Percentiles rank a stretch among this genome's conserved stretches.
Evolutionary conservation across 2,113 vertebrate species (phyloP).

Genomic region (Colistium nudipinnis): DNA sequence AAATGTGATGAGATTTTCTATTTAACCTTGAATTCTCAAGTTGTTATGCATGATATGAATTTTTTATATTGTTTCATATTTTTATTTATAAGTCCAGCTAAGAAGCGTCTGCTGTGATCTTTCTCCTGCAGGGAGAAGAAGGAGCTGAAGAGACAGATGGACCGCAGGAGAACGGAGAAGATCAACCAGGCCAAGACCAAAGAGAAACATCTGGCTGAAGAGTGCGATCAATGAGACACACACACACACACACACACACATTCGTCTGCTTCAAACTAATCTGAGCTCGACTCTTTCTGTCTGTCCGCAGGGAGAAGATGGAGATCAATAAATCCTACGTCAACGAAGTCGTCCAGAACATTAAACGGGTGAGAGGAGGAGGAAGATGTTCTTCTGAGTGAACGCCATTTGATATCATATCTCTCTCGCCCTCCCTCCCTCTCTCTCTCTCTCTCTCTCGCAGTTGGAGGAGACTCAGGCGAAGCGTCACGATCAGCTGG

Average conservation of each 20-base stretch:
- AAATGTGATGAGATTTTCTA: no score
- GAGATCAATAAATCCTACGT: conserved; percentile 98
- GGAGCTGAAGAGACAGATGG: conserved; percentile 97
- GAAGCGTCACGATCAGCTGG: conserved; percentile 93
- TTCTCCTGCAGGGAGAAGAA: conserved; percentile 90
- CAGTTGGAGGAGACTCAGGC: conserved; percentile 96
- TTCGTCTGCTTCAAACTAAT: not conserved
- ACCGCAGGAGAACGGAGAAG: conserved; percentile 97
- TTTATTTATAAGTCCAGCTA: no score
- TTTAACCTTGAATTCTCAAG: no score
- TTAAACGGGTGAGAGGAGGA: conserved; percentile 88
- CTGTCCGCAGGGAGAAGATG: conserved; percentile 90
- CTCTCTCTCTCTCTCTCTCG: not conserved
- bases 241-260: not conserved
- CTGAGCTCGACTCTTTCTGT: conserved; percentile 28
- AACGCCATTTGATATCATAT: no score
- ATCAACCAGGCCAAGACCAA: conserved; percentile 96
- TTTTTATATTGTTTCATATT: no score
- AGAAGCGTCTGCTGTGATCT: not conserved
- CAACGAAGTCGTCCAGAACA: conserved; percentile 97
- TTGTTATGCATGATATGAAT: no score
- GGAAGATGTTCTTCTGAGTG: no score
- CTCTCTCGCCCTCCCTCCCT: not conserved
- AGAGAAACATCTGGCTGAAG: conserved; percentile 97
- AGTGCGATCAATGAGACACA: conserved; percentile 87